Percentiles rank a stretch among this genome's conserved stretches.
Evolutionary conservation across 2,797 vertebrate genomes (phyloP).

Genomic region (Betta splendens): DNA sequence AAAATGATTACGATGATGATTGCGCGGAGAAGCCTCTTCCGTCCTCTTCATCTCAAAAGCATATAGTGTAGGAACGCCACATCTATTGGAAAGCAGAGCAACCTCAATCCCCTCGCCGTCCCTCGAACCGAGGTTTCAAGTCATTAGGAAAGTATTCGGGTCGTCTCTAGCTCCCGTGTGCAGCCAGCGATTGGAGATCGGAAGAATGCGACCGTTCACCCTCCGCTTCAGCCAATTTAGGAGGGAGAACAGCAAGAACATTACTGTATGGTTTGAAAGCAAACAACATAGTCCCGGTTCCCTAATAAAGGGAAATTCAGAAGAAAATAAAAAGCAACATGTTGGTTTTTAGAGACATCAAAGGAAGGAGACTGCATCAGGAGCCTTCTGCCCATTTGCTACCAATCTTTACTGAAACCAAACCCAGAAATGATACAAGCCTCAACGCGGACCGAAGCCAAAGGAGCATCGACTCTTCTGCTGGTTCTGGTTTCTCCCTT

Average conservation of each 20-base stretch:
- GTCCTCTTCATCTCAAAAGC: conserved; percentile 29
- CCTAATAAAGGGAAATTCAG: conserved; percentile 5
- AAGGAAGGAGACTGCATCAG: conserved; percentile 39
- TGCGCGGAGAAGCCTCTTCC: conserved; percentile 31
- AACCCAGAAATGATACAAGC: conserved; percentile 57
- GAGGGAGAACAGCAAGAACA: conserved; percentile 44
- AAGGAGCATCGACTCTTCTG: conserved; percentile 56
- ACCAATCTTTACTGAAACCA: conserved; percentile 36
- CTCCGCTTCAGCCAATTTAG: conserved; percentile 49
- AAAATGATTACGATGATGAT: too few species aligned
- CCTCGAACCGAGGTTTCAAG: conserved; percentile 48
- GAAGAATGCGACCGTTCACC: conserved; percentile 46
- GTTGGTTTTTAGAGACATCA: conserved; percentile 30
- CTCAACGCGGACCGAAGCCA: conserved; percentile 40
- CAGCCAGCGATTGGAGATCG: conserved; percentile 44
- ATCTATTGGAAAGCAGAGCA: conserved; percentile 25
- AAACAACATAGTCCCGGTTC: conserved; percentile 47
- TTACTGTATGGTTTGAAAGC: conserved; percentile 59
- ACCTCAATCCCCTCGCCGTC: conserved; percentile 42
- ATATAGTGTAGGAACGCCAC: conserved; percentile 9
- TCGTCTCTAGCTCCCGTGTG: conserved; percentile 48
- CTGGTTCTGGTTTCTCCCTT: conserved; percentile 62
- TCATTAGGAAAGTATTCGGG: conserved; percentile 66
- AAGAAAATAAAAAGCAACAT: conserved; percentile 1
- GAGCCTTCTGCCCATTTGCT: conserved; percentile 24